phyloP scores from a whole-genome alignment of 1,140 invertebrate species.

The Macrobrachium rosenbergii region DNA sequence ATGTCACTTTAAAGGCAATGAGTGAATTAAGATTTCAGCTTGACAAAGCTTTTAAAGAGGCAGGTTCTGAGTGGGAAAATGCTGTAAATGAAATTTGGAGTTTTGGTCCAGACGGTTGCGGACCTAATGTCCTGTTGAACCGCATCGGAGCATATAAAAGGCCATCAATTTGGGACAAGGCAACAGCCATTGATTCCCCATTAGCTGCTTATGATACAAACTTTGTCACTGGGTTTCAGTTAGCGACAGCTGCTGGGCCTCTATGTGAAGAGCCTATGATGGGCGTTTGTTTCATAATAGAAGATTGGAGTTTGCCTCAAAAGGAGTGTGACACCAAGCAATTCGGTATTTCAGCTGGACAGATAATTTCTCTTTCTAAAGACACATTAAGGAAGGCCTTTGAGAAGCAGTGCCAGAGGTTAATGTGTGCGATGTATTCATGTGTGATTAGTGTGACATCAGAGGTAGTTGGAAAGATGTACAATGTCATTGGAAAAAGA shows the following conservation, averaged over 20 bases:
- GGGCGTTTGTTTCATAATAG: slow-evolving; percentile 91
- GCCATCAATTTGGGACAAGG: slow-evolving; percentile 59
- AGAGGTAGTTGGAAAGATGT: slow-evolving; percentile 92
- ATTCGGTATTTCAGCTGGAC: slow-evolving; percentile 79
- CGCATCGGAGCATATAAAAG: slow-evolving; percentile 43
- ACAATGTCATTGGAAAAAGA: slow-evolving; percentile 89
- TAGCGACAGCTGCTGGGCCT: slow-evolving; percentile 89
- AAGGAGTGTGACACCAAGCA: slow-evolving; percentile 60
- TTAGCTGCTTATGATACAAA: slow-evolving; percentile 77
- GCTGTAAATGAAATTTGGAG: slow-evolving; percentile 86
- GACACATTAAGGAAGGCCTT: slow-evolving; percentile 91
- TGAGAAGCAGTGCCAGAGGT: slow-evolving; percentile 87
- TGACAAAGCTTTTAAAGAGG: slow-evolving; percentile 75
- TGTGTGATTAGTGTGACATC: slow-evolving; percentile 93
- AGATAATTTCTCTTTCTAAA: slow-evolving; percentile 92
- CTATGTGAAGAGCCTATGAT: slow-evolving; percentile 97
- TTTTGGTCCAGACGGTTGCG: slow-evolving; percentile 90
- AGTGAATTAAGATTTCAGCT: slow-evolving; percentile 78
- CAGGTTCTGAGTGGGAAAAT: slow-evolving; percentile 67
- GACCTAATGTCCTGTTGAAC: slow-evolving; percentile 91
- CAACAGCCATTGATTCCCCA: slow-evolving; percentile 47
- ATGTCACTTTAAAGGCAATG: slow-evolving; percentile 75
- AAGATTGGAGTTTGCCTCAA: slow-evolving; percentile 79
- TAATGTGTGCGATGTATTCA: slow-evolving; percentile 97
- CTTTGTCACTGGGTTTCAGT: slow-evolving; percentile 94